phyloP scores from a whole-genome alignment of 2,797 vertebrate species.

The Natrix natrix region DNA sequence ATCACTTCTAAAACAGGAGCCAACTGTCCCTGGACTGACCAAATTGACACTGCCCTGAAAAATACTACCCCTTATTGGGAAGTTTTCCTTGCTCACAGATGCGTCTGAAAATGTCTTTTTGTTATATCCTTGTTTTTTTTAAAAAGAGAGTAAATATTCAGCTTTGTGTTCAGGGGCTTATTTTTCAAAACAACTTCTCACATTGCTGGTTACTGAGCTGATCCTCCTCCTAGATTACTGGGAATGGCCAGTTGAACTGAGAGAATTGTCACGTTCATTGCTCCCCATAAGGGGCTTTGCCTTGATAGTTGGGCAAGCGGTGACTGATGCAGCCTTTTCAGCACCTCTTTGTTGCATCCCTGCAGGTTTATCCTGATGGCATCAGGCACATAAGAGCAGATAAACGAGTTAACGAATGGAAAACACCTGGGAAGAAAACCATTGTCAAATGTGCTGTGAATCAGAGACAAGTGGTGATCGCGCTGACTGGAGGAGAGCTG shows the following conservation, averaged over 20 bases:
- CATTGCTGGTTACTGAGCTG: not conserved
- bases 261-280: not conserved
- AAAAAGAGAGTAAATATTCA: not conserved
- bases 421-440: conserved; percentile 96
- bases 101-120: not conserved
- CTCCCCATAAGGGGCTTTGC: not conserved
- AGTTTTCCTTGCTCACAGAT: not conserved
- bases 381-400: conserved; percentile 97
- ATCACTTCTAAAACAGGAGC: not conserved
- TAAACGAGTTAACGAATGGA: conserved; percentile 99
- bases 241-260: not conserved
- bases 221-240: not conserved
- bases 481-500: conserved; percentile 94
- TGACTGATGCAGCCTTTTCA: not conserved
- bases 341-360: not conserved
- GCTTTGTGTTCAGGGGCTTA: not conserved
- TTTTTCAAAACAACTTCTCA: not conserved
- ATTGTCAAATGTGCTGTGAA: conserved; percentile 98
- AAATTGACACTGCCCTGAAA: not conserved
- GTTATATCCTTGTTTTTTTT: not conserved
- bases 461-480: conserved; percentile 97
- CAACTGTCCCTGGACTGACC: not conserved
- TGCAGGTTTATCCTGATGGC: conserved; percentile 95
- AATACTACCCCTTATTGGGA: not conserved
- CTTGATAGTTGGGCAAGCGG: not conserved